Conservation (phyloP, 2,888 invertebrate species). For the Cheilosia impressa region DNA sequence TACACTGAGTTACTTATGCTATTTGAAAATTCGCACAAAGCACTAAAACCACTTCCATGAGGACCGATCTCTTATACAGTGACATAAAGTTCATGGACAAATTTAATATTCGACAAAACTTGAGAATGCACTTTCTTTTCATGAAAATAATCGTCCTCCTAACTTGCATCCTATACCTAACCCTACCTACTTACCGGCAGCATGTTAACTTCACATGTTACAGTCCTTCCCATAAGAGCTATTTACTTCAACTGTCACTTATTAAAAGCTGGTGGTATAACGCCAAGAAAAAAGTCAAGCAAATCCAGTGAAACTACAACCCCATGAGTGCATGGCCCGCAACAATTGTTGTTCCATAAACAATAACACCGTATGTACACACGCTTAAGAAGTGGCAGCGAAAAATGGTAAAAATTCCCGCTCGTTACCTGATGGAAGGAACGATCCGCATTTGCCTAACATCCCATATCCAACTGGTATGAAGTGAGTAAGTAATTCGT, state of each 20-base stretch:
- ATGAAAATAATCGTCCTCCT: not conserved
- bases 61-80: too few relatives aligned
- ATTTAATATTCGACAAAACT: too few relatives aligned
- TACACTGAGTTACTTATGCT: too few relatives aligned
- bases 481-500: conserved; percentile 62
- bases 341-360: conserved; percentile 62
- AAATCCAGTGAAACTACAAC: conserved; percentile 10
- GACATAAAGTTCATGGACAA: too few relatives aligned
- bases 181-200: not conserved
- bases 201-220: not conserved
- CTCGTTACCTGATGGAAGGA: conserved; percentile 27
- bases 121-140: not conserved
- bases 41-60: too few relatives aligned
- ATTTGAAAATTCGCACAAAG: too few relatives aligned
- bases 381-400: conserved; percentile 9
- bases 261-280: conserved; percentile 24
- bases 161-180: not conserved
- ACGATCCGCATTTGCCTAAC: conserved; percentile 30
- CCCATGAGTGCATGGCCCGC: conserved; percentile 29
- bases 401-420: conserved; percentile 24
- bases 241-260: conserved; percentile 37
- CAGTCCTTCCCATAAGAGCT: not conserved
- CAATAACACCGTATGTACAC: conserved; percentile 25
- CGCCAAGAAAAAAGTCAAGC: not conserved
- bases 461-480: not conserved